phyloP scores from a whole-genome alignment of 2,113 vertebrate genomes.

The Brachyhypopomus gauderio region DNA sequence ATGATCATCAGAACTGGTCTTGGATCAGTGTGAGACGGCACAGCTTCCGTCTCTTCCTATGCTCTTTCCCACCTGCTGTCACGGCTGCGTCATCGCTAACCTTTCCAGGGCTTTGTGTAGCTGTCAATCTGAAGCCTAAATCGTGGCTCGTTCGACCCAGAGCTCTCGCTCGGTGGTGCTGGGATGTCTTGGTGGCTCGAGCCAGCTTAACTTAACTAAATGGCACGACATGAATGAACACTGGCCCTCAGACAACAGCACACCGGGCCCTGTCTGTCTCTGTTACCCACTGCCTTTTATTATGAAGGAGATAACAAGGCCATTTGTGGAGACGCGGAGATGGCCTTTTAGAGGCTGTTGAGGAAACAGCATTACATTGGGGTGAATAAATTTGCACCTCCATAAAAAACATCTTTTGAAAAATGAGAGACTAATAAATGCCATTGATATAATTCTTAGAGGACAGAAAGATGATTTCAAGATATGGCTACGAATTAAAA shows the following conservation, averaged over 20 bases:
- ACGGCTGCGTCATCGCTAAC: slow-evolving; percentile 45
- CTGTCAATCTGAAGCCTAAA: slow-evolving; percentile 30
- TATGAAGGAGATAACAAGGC: slow-evolving; percentile 22
- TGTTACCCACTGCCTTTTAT: slow-evolving; percentile 12
- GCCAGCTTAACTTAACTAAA: background rate
- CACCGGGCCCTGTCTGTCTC: background rate
- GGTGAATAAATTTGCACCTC: background rate
- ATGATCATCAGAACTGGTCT: background rate
- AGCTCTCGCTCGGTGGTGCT: slow-evolving; percentile 16
- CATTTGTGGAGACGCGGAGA: background rate
- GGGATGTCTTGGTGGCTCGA: slow-evolving; percentile 1
- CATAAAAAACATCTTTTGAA: background rate
- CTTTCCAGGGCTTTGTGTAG: slow-evolving; percentile 50
- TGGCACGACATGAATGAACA: slow-evolving; percentile 12
- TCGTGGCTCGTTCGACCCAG: background rate
- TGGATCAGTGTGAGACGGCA: slow-evolving; percentile 10
- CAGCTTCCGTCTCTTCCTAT: background rate
- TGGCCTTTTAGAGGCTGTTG: slow-evolving; percentile 19
- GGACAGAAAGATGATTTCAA: background rate
- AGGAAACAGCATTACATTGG: background rate
- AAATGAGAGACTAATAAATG: background rate
- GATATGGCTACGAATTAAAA: background rate
- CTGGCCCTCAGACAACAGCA: background rate
- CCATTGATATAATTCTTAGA: background rate
- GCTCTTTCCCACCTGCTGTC: background rate